Conservation (phyloP, 2,888 invertebrate species). For the Agrotis segetum region DNA sequence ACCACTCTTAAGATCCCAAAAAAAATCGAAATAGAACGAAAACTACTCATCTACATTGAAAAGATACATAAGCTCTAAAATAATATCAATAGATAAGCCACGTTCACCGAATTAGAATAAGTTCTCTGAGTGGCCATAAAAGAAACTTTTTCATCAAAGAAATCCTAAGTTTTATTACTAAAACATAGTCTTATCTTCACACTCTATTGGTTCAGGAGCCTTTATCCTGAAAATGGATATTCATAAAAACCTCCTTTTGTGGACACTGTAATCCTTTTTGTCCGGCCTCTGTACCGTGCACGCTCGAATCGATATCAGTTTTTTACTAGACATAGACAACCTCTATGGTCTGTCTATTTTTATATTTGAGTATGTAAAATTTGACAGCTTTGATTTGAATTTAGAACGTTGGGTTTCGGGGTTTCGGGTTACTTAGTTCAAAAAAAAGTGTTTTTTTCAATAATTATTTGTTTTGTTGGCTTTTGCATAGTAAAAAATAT, state of each 20-base stretch:
- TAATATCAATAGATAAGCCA: conserved; percentile 48
- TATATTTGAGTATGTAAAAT: not conserved
- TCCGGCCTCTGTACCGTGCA: conserved; percentile 26
- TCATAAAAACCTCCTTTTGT: conserved; percentile 61
- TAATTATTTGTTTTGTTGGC: not conserved
- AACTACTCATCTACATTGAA: conserved; percentile 12
- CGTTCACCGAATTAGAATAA: conserved; percentile 42
- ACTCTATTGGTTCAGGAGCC: conserved; percentile 67
- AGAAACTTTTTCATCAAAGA: conserved; percentile 48
- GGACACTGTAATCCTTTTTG: conserved; percentile 57
- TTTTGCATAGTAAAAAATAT: not conserved
- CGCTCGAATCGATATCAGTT: conserved; percentile 11
- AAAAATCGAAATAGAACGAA: not conserved
- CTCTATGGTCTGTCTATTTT: not conserved
- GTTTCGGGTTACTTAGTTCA: not conserved
- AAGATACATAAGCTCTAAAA: conserved; percentile 6
- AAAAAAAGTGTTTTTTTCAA: not conserved
- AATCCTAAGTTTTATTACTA: conserved; percentile 58
- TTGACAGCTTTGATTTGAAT: conserved; percentile 7
- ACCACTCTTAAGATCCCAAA: not conserved
- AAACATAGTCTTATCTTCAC: conserved; percentile 65
- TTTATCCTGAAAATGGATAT: conserved; percentile 59
- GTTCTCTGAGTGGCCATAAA: conserved; percentile 22
- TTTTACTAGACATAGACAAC: conserved; percentile 20
- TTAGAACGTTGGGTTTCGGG: not conserved